phyloP scores from a whole-genome alignment of 2,888 invertebrate species.

The Epinotia ramella region DNA sequence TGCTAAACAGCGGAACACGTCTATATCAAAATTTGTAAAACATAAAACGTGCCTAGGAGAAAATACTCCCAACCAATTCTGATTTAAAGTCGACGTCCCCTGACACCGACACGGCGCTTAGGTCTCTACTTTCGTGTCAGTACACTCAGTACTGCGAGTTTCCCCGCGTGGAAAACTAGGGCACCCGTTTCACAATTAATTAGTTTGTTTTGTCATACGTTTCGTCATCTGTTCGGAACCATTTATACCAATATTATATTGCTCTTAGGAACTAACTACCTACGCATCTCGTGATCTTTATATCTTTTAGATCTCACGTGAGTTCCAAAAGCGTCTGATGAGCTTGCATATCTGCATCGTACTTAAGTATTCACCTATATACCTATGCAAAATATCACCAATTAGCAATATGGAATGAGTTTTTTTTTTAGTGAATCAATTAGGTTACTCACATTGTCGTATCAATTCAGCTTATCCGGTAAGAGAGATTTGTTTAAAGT shows the following conservation, averaged over 20 bases:
- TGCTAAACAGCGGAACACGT: no score
- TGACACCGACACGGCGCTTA: background rate
- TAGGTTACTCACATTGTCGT: no score
- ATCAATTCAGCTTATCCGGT: no score
- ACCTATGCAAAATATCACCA: background rate
- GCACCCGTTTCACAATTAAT: constrained; percentile 38
- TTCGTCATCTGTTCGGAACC: constrained; percentile 13
- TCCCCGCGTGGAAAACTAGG: constrained; percentile 27
- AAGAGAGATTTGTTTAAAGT: no score
- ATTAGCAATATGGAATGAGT: background rate
- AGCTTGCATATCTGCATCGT: background rate
- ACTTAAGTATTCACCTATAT: background rate
- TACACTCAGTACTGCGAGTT: constrained; percentile 3
- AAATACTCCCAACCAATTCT: background rate
- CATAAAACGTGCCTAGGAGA: background rate
- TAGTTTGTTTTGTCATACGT: constrained; percentile 11
- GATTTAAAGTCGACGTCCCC: background rate
- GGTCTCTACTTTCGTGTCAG: background rate
- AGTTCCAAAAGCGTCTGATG: background rate
- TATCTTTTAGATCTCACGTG: constrained; percentile 18
- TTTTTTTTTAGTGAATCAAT: no score
- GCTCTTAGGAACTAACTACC: constrained; percentile 6
- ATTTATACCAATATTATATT: background rate
- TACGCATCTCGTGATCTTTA: constrained; percentile 18
- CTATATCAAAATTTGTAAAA: no score